Base-by-base conservation (phyloP, 2,797 vertebrate species). In the Spea hammondii region DNA sequence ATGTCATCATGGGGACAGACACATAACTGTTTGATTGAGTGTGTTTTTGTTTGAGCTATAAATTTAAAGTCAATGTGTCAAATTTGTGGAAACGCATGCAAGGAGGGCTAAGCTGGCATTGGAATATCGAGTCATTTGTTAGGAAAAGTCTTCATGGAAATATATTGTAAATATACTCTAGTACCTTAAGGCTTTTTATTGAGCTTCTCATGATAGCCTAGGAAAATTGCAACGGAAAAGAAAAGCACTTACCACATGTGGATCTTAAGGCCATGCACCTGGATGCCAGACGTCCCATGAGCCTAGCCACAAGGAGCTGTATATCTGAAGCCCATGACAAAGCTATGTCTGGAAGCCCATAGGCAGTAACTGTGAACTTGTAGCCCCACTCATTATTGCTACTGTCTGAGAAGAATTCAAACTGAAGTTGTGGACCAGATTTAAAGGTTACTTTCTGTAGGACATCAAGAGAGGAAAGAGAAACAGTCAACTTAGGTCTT, bases 351-450 rank as follows among this genome's bases (percentile, higher is more conserved):
- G 97, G 96, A 9, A 98, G 91, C 78, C 98, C 97, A 0, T 92
- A 93, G 1, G 98, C 96, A 0, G 95, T 98, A 83, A 99, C 94
- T 0, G 92, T 92, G 85, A 99, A 99, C 88, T 96, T 98, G 91
- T 97, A 99, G 77, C 98, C 97, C 98, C 98, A 99, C 88, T 99
- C 97, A 5, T 96, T 98, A 85, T 98, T 98, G 82, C 95, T 99
- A 91, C 94, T 98, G 85, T 99, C 97, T 14, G 98, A 99, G 91
- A 98, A 96, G 89, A 99, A 99, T 84, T 99, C 94, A 91, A 99
- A 99, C 91, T 98, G 98, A 77, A 99, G 94, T 90, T 97, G 95
- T 84, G 96, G 97, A 70, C 98, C 98, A 3, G 94, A 92, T 84
- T 98, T 97, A 85, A 98, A 99, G 1, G 95, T 99, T 85, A 98